Conservation (phyloP, 2,888 invertebrate genomes). For the Chouioia cunea region DNA sequence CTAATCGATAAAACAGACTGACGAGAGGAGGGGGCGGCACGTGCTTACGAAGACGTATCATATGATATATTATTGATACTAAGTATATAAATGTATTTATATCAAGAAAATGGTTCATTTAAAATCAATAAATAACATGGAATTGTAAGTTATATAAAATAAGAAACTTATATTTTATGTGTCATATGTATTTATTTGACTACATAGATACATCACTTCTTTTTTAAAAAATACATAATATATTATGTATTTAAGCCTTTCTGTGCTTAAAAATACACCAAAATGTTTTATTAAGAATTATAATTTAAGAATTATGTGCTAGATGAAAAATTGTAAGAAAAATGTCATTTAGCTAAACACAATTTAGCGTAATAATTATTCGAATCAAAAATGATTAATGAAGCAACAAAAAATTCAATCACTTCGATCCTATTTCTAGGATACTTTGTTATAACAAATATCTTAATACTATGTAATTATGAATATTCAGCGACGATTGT, state of each 20-base stretch:
- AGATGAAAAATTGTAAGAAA: constrained; percentile 19
- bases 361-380: neutral
- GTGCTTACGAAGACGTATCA: too few species aligned
- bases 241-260: constrained; percentile 19
- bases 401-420: constrained; percentile 31
- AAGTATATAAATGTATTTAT: too few species aligned
- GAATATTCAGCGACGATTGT: constrained; percentile 52
- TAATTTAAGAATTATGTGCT: too few species aligned
- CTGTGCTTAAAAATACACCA: constrained; percentile 29
- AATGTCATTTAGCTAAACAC: neutral
- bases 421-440: constrained; percentile 17
- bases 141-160: too few species aligned
- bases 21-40: too few species aligned
- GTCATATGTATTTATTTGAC: constrained; percentile 23
- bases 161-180: neutral
- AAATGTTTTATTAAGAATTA: constrained; percentile 29
- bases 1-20: too few species aligned
- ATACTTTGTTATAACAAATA: constrained; percentile 34
- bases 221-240: constrained; percentile 40
- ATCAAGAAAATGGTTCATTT: too few species aligned
- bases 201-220: constrained; percentile 33
- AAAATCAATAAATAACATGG: too few species aligned
- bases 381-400: neutral
- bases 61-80: too few species aligned
- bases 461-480: constrained; percentile 5